These are phyloP conservation scores for Oxygymnocypris stewartii DNA, from an alignment of 2,113 vertebrate species.

Conservation along the genomic window DNA sequence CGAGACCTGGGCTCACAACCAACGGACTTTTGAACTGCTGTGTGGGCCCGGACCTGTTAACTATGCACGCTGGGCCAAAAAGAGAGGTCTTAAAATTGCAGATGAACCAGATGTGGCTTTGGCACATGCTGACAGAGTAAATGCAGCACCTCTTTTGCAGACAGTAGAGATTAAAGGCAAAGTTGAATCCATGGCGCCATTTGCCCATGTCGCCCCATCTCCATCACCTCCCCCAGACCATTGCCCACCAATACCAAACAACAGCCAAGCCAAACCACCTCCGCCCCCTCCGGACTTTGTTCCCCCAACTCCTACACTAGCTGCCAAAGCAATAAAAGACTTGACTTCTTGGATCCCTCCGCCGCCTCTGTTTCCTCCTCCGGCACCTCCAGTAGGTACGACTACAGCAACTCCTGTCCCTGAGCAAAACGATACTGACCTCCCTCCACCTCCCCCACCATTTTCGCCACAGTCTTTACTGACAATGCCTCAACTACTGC, in stretches of 20 bases:
- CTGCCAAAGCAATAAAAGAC: conserved; percentile 15
- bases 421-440: conserved; percentile 75
- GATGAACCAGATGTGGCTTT: conserved; percentile 8
- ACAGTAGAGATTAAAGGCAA: conserved; percentile 7
- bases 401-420: conserved; percentile 69
- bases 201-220: background rate
- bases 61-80: conserved; percentile 52
- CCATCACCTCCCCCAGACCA: conserved; percentile 72
- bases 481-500: conserved; percentile 11
- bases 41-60: conserved; percentile 64
- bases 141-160: background rate
- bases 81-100: conserved; percentile 49
- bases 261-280: conserved; percentile 65
- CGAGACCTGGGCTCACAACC: conserved; percentile 77
- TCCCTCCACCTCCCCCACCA: conserved; percentile 67
- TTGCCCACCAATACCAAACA: conserved; percentile 75
- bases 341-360: conserved; percentile 44
- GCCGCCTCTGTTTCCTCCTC: conserved; percentile 77
- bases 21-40: conserved; percentile 69
- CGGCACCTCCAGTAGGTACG: conserved; percentile 72
- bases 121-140: background rate
- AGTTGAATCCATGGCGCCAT: background rate
- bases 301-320: conserved; percentile 2
- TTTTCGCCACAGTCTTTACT: conserved; percentile 50
- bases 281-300: background rate